A percentile compares a stretch with the other conserved stretches of the same genome.
phyloP scores from a whole-genome alignment of 2,888 invertebrate genomes.

The Drosophila koepferae region DNA sequence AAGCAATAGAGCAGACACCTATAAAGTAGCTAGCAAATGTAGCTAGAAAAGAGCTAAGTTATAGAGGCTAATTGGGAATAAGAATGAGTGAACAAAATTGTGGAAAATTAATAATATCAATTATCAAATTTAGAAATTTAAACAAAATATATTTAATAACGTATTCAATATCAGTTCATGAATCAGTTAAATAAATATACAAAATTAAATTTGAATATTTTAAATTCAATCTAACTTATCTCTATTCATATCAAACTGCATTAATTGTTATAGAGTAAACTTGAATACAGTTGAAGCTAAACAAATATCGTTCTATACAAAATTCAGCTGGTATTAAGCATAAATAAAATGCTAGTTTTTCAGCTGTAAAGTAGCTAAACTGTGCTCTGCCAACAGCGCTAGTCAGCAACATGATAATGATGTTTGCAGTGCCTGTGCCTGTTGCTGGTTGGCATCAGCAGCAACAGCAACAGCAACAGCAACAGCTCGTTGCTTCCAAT shows the following conservation, averaged over 20 bases:
- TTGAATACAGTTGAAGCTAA: not conserved
- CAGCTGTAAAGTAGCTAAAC: not conserved
- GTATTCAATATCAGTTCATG: too few species aligned
- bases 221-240: too few species aligned
- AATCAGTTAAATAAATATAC: not conserved
- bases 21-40: not conserved
- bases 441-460: constrained; percentile 12
- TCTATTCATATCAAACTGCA: not conserved
- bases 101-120: not conserved
- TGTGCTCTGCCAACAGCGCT: not conserved
- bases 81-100: not conserved
- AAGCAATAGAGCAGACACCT: not conserved
- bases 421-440: constrained; percentile 15
- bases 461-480: not conserved
- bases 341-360: not conserved
- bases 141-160: too few species aligned
- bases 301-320: not conserved
- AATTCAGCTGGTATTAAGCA: not conserved
- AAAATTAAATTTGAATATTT: not conserved
- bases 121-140: too few species aligned
- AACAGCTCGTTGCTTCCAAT: constrained; percentile 15
- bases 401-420: not conserved
- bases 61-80: not conserved
- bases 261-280: not conserved
- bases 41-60: not conserved